A percentile compares a stretch with the other conserved stretches of the same genome.
These are phyloP conservation scores for Lagorchestes hirsutus DNA, from an alignment of 2,797 vertebrate species.

Conservation along the genomic window DNA sequence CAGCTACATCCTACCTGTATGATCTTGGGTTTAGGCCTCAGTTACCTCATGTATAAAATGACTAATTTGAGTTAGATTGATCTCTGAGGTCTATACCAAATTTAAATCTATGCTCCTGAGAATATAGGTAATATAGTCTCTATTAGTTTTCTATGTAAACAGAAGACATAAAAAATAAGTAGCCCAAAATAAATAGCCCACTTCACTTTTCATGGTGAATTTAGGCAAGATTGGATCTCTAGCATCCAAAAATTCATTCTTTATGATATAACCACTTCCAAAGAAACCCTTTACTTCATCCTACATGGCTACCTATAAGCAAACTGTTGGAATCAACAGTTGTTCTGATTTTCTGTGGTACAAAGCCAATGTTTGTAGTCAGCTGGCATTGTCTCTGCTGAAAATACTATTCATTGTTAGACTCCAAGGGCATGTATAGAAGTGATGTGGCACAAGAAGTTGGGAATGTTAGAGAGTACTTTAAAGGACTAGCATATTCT, in stretches of 20 bases:
- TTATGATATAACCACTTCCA: slow-evolving; percentile 17
- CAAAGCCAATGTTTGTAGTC: background rate
- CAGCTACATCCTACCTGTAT: background rate
- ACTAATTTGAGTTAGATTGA: background rate
- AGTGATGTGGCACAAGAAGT: background rate
- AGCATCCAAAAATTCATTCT: background rate
- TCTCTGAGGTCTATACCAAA: background rate
- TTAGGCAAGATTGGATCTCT: background rate
- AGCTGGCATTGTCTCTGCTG: background rate
- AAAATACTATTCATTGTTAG: background rate
- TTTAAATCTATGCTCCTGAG: background rate
- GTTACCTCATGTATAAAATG: background rate
- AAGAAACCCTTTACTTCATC: background rate
- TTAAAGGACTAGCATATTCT: background rate
- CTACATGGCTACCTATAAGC: background rate
- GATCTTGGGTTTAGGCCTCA: background rate
- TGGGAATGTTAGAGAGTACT: background rate
- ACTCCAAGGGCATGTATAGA: background rate
- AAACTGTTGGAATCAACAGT: background rate
- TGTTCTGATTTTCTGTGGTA: background rate
- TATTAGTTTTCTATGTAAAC: background rate
- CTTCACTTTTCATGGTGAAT: slow-evolving; percentile 14
- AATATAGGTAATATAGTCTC: background rate
- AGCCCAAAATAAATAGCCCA: slow-evolving; percentile 36
- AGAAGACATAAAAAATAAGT: background rate